These are phyloP conservation scores for Pelochelys cantorii DNA, from an alignment of 2,797 vertebrate species.

Conservation along the genomic window DNA sequence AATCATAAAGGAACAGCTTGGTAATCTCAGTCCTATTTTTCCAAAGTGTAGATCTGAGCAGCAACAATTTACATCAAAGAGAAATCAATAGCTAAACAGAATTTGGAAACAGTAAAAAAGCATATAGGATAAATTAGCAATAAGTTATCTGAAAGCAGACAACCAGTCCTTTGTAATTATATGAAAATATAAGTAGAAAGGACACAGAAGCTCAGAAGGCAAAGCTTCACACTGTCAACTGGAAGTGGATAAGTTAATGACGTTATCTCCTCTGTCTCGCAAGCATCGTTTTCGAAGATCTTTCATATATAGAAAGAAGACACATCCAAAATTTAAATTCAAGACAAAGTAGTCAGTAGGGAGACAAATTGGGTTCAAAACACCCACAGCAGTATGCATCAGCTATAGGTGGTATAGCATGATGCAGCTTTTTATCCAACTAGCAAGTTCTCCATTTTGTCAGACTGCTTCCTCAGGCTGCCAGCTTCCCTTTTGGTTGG, in stretches of 20 bases:
- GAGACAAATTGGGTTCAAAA: not conserved
- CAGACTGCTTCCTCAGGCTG: not conserved
- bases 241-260: not conserved
- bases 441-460: not conserved
- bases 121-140: not conserved
- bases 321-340: not conserved
- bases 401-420: not conserved
- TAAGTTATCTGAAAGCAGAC: not conserved
- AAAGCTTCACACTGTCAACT: not conserved
- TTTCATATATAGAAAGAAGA: not conserved
- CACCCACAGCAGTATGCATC: not conserved
- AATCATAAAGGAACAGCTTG: not conserved
- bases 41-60: not conserved
- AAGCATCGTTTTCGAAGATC: not conserved
- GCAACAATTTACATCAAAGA: not conserved
- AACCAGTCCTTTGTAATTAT: not conserved
- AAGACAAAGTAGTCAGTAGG: not conserved
- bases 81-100: not conserved
- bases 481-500: not conserved
- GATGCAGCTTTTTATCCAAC: not conserved
- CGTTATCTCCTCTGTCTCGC: not conserved
- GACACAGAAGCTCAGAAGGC: not conserved
- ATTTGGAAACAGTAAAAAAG: not conserved
- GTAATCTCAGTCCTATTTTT: not conserved
- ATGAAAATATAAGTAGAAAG: not conserved